Conservation (phyloP, 2,113 vertebrate genomes). For the Pollachius pollachius region DNA sequence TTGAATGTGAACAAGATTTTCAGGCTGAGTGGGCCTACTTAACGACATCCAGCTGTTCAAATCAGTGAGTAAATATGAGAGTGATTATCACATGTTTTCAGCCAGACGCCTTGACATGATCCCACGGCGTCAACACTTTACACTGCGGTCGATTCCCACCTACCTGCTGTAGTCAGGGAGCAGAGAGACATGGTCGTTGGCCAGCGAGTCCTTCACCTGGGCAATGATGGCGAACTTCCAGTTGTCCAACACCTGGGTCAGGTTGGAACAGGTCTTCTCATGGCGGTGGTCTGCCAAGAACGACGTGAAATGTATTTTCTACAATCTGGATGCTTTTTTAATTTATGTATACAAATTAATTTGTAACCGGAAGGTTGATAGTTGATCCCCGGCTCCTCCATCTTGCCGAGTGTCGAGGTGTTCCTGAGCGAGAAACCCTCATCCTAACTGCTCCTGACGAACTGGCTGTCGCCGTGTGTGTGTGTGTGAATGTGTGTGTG, state of each 20-base stretch:
- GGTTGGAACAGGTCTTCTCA: constrained; percentile 78
- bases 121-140: not conserved
- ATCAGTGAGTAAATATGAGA: no score
- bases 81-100: not conserved
- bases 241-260: constrained; percentile 86
- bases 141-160: constrained; percentile 20
- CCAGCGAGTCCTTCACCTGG: constrained; percentile 81
- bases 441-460: no score
- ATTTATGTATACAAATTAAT: not conserved
- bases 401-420: no score
- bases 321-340: no score
- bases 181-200: constrained; percentile 79
- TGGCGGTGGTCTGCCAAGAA: constrained; percentile 48
- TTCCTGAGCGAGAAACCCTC: no score
- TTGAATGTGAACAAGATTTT: not conserved
- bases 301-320: no score
- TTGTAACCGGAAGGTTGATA: no score
- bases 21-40: no score
- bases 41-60: no score
- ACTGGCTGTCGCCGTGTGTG: no score
- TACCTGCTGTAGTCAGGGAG: constrained; percentile 86
- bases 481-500: no score
- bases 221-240: constrained; percentile 87
- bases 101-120: not conserved
- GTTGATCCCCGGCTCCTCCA: no score